phyloP scores from a whole-genome alignment of 1,140 invertebrate genomes.

The Bombus consobrinus region DNA sequence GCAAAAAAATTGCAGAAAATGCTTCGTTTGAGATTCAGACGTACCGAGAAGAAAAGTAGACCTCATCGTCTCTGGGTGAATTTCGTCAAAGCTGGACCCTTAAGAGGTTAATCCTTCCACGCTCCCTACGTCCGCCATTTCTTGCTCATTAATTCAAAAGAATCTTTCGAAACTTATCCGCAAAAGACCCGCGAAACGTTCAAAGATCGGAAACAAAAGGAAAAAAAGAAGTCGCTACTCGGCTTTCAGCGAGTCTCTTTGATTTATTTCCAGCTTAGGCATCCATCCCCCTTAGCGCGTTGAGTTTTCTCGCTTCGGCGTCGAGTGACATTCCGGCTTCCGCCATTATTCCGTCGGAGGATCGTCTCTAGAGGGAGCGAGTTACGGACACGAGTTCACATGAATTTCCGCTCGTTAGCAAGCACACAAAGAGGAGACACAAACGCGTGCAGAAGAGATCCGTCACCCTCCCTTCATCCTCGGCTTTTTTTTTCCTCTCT shows the following conservation, averaged over 20 bases:
- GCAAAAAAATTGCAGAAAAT: too few species aligned
- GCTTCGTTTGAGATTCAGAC: too few species aligned
- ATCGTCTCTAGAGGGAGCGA: slow-evolving; percentile 43
- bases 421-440: slow-evolving; percentile 53
- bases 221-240: neutral
- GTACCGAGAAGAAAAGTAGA: too few species aligned
- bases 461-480: neutral
- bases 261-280: slow-evolving; percentile 9
- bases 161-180: neutral
- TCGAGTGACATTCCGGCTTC: neutral
- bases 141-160: neutral
- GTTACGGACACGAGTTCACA: slow-evolving; percentile 50
- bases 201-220: neutral
- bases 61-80: neutral
- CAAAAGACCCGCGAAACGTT: neutral
- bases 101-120: neutral
- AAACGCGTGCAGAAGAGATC: neutral
- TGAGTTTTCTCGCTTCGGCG: slow-evolving; percentile 8
- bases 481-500: neutral
- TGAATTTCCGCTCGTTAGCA: slow-evolving; percentile 63
- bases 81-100: neutral
- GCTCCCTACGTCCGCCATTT: neutral
- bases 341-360: slow-evolving; percentile 40
- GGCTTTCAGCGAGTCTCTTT: neutral
- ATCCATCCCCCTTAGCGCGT: neutral